Evolutionary conservation across 1,140 invertebrate species (phyloP), one percentile per base, ranked within the genome.

Genomic region (Euura lappo): DNA sequence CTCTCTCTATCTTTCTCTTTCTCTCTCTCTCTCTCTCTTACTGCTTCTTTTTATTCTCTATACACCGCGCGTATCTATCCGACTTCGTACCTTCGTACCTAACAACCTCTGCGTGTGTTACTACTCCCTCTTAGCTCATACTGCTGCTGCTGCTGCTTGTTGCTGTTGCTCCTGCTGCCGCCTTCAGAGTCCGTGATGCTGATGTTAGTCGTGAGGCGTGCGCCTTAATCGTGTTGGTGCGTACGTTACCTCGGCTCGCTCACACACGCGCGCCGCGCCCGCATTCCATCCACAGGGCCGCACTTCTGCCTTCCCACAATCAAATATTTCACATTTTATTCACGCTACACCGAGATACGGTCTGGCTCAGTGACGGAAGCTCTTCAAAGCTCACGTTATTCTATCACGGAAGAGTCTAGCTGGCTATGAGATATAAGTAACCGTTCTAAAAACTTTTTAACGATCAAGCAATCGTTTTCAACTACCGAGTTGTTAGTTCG

Each of bases 241-340:
- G 51, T 60, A 60, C 3, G 51, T 60, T 60, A 60, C 51, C 5
- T 60, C 51, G 51, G 51, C 51, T 60, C 45, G 13, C 70, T 67
- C 74, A 64, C 79, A 79, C 78, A 80, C 79, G 79, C 79, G 84
- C 83, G 85, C 86, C 86, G 86, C 86, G 85, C 86, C 86, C 86
- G 86, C 86, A 88, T 87, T 88, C 86, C 85, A 87, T 76, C 75
- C 80, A 83, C 86, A 87, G 86, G 85, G 85, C 83, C 86, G 85
- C 80, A 60, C 51, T 60, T 60, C 3, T n/a, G 3, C 10, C 51
- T 28, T 28, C 28, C 28, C 28, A 28, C 28, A 28, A 28, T 28
- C 28, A 28, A 28, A 28, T 28, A 28, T 28, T 28, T 28, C 28
- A 28, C 28, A 28, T 28, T 28, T 28, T 28, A 28, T 28, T 28